Conservation (phyloP, 2,888 invertebrate genomes). For the Melangyna quadrimaculata region DNA sequence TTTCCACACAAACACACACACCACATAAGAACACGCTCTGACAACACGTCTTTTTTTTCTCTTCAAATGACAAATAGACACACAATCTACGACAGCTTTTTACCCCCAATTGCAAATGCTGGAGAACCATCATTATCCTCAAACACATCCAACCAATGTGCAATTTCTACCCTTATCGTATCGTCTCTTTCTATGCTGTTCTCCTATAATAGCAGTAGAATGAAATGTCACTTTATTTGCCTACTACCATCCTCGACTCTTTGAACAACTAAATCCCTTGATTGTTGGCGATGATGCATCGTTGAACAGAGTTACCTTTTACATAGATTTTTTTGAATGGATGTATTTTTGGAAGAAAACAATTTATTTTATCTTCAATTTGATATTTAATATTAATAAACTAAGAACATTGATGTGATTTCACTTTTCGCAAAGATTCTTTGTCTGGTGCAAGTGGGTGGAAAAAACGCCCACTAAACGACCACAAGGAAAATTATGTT, state of each 20-base stretch:
- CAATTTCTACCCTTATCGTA: constrained; percentile 42
- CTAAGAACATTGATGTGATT: no score
- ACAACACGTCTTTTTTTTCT: constrained; percentile 22
- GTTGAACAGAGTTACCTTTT: background rate
- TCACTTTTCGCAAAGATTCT: no score
- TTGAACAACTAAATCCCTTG: constrained; percentile 18
- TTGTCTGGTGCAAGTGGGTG: no score
- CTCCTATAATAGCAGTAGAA: constrained; percentile 10
- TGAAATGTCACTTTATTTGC: constrained; percentile 40
- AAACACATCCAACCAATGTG: background rate
- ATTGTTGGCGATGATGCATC: background rate
- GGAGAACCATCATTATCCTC: constrained; percentile 9
- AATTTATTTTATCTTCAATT: no score
- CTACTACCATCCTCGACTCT: constrained; percentile 23
- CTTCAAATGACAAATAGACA: constrained; percentile 18
- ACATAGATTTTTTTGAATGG: background rate
- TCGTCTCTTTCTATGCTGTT: constrained; percentile 9
- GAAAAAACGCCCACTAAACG: no score
- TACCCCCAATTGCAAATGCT: constrained; percentile 48
- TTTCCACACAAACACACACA: constrained; percentile 38
- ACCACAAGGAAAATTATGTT: no score
- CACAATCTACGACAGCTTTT: constrained; percentile 38
- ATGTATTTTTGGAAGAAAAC: no score
- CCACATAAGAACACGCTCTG: constrained; percentile 29
- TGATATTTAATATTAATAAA: no score